Percentiles rank a stretch among this genome's conserved stretches.
These are phyloP conservation scores for Urechis unicinctus DNA, from an alignment of 2,888 invertebrate species.

Conservation along the genomic window DNA sequence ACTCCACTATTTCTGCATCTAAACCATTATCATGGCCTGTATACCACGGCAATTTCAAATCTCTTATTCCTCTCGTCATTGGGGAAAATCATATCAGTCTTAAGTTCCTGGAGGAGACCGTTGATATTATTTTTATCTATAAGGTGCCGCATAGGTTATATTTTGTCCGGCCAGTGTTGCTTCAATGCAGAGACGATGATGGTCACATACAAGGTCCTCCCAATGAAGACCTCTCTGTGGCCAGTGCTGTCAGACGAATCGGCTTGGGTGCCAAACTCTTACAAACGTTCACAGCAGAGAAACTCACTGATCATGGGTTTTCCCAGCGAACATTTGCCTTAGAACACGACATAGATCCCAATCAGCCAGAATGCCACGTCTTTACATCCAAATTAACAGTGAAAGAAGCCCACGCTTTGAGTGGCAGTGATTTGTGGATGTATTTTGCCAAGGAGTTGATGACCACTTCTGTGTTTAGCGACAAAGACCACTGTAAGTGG, in stretches of 20 bases:
- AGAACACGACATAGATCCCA: slow-evolving; percentile 60
- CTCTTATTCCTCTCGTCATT: slow-evolving; percentile 59
- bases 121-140: slow-evolving; percentile 29
- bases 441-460: slow-evolving; percentile 78
- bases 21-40: slow-evolving; percentile 56
- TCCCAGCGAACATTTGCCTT: slow-evolving; percentile 76
- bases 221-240: slow-evolving; percentile 61
- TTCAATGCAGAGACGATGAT: slow-evolving; percentile 69
- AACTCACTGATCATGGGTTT: slow-evolving; percentile 71
- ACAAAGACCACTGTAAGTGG: slow-evolving; percentile 66
- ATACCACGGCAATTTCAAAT: slow-evolving; percentile 65
- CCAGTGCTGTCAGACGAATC: slow-evolving; percentile 71
- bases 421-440: slow-evolving; percentile 76
- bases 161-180: slow-evolving; percentile 71
- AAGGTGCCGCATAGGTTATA: slow-evolving; percentile 24
- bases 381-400: slow-evolving; percentile 69
- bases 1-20: slow-evolving; percentile 20
- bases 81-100: slow-evolving; percentile 64
- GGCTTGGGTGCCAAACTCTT: slow-evolving; percentile 69
- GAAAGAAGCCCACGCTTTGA: slow-evolving; percentile 66
- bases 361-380: slow-evolving; percentile 60
- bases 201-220: slow-evolving; percentile 70
- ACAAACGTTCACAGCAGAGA: slow-evolving; percentile 82
- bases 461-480: slow-evolving; percentile 53
- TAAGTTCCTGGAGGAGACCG: slow-evolving; percentile 48